Base-by-base conservation (phyloP, 2,888 invertebrate genomes). In the Acanthosepion lycidas region DNA sequence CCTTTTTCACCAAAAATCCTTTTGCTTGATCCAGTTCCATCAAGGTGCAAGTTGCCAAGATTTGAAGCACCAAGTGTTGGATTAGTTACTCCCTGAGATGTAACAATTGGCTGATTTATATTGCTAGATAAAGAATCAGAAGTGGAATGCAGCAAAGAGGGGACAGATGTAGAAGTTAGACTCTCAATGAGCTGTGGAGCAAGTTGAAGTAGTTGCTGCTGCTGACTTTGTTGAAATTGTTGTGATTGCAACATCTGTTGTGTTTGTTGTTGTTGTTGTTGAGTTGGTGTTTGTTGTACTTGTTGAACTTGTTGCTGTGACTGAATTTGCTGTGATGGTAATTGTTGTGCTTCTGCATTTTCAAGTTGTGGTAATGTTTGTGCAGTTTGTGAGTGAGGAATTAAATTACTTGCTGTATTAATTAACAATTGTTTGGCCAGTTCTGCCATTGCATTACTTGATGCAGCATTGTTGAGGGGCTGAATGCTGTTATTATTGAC, bases 401-500 rank as follows among this genome's bases (percentile, higher is more conserved):
- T 59, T 28, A 94, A 64, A 55, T 33, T 94, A 51, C 51, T 91
- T 18, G 51, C 94, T 48, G 78, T 94, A 64, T 26, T 78, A 49
- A 55, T 51, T 8, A 96, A 95, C 33, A 96, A 95, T 91, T 95
- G 95, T 59, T 94, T 94, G 9, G 95, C 95, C 48, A 95, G 95
- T 33, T 96, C 95, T 6, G 95, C 95, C 95, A 96, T 95, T 8
- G 92, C 26, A 28, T 53, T 93, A 1, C 28, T 93, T 53, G 53
- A n/a, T 20, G 92, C 15, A 93, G 26, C 6, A 53, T 92, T 92
- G 23, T 92, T 48, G 42, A 51, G 6, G 95, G 91, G 91, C 94
- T 95, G 94, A 33, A 28, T 94, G 78, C n/a, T 94, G 92, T 51
- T 92, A 42, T 93, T n/a, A 78, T 9, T 20, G 92, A 15, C 48